Base-by-base conservation (phyloP, 2,888 invertebrate genomes). In the Lissonota sp. region DNA sequence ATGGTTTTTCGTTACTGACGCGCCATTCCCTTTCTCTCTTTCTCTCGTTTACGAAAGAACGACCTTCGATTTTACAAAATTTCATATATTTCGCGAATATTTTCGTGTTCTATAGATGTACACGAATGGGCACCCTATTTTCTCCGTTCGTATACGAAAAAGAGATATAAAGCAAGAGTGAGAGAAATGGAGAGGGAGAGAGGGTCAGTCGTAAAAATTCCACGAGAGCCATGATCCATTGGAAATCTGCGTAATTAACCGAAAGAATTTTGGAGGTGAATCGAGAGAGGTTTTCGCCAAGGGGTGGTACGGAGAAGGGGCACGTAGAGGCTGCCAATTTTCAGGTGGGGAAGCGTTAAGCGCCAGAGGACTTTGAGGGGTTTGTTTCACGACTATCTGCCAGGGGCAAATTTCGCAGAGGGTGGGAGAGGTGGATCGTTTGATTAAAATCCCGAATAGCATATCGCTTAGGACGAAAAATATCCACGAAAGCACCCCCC, bases 231-330 rank as follows among this genome's bases (percentile, higher is more conserved):
- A 84, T 85, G 85, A 85, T 85, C 85, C 88, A 91, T 90, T 90
- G 89, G 87, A 92, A 92, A 91, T 90, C 89, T 88, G 87, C 86
- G 91, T 92, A 92, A 92, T 92, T 92, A 91, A 92, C 91, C 89
- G 87, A 87, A 87, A 89, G 92, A 92, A 92, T 92, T 89, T 26
- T 87, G 84, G 80, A 75, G 82, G 74, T 67, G 82, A 75, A 79
- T 86, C 83, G 84, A 77, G 37, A 72, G 73, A 60, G 79, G 83
- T 78, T 73, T 70, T 57, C 1, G 79, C 64, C 74, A 81, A 84
- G 83, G 84, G 84, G 75, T 80, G 79, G 79, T 77, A 71, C 63
- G 49, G 75, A 75, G 79, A 76, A 82, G 74, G 26, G 71, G 63
- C n/a, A 60, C 60, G n/a, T 55, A 66, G 82, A 66, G 74, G 64